These are phyloP conservation scores for Corythornis cristatus DNA, from an alignment of 2,113 vertebrate genomes.

Conservation along the genomic window DNA sequence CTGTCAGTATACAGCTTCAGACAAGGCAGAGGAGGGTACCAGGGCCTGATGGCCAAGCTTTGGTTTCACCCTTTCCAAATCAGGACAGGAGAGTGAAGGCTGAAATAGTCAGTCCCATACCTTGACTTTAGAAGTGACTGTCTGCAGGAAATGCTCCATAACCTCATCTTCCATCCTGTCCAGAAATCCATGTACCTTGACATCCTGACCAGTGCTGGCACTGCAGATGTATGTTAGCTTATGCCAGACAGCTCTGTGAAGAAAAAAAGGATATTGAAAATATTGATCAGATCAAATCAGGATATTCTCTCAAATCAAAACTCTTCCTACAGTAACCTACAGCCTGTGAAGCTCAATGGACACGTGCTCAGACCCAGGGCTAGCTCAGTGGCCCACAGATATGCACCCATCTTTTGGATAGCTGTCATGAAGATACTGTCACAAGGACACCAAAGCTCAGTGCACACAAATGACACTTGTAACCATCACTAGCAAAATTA, in stretches of 20 bases:
- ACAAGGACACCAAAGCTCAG: background rate
- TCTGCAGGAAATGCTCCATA: background rate
- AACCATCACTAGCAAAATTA: background rate
- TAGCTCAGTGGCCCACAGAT: background rate
- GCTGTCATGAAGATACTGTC: background rate
- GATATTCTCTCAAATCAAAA: background rate
- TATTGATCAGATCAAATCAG: background rate
- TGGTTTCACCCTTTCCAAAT: background rate
- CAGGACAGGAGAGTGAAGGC: background rate
- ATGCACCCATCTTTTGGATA: background rate
- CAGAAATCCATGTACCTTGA: slow-evolving; percentile 1
- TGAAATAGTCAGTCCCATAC: background rate
- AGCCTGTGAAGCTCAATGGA: background rate
- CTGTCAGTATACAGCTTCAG: background rate
- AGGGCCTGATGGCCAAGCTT: background rate
- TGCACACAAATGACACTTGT: background rate
- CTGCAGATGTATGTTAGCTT: slow-evolving; percentile 18
- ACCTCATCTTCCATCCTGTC: slow-evolving; percentile 5
- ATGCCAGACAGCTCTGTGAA: slow-evolving; percentile 34
- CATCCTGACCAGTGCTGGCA: background rate
- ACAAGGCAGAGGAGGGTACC: background rate
- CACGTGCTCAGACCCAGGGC: background rate
- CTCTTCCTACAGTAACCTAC: background rate
- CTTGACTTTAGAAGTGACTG: slow-evolving; percentile 2
- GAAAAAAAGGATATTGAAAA: background rate